Conservation (phyloP, 1,140 invertebrate species). For the Pseudachorutes palmiensis region DNA sequence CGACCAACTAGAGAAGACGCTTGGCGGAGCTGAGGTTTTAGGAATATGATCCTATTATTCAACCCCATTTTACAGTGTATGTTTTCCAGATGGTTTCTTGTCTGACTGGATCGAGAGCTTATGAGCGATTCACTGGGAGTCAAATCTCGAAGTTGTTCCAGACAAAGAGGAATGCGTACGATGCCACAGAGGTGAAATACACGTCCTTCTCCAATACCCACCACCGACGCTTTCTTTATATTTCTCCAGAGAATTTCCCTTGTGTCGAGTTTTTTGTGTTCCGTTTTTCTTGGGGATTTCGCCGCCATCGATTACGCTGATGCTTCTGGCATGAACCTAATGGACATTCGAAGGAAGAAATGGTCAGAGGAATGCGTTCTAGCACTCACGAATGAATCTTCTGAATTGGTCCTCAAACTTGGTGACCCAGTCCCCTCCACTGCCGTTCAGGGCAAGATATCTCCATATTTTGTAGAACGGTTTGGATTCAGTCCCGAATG, state of each 20-base stretch:
- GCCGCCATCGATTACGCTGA: conserved; percentile 86
- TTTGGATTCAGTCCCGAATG: conserved; percentile 75
- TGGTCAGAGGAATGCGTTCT: conserved; percentile 71
- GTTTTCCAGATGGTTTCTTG: conserved; percentile 61
- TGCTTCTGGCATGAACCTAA: conserved; percentile 92
- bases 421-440: conserved; percentile 62
- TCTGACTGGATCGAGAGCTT: conserved; percentile 84
- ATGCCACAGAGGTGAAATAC: conserved; percentile 64
- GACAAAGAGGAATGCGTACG: conserved; percentile 63
- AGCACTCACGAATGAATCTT: conserved; percentile 46
- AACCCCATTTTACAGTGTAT: not conserved
- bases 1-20: conserved; percentile 59
- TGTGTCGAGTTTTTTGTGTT: conserved; percentile 84
- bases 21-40: conserved; percentile 53
- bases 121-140: conserved; percentile 85
- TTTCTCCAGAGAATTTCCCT: conserved; percentile 80
- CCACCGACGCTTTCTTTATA: not conserved
- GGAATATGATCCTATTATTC: conserved; percentile 31
- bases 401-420: conserved; percentile 56
- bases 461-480: conserved; percentile 68
- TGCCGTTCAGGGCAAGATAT: conserved; percentile 61
- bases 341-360: conserved; percentile 69
- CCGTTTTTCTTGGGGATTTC: conserved; percentile 78
- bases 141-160: conserved; percentile 85
- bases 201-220: not conserved